Conservation (phyloP, 2,113 vertebrate genomes). For the Heterochromis multidens region DNA sequence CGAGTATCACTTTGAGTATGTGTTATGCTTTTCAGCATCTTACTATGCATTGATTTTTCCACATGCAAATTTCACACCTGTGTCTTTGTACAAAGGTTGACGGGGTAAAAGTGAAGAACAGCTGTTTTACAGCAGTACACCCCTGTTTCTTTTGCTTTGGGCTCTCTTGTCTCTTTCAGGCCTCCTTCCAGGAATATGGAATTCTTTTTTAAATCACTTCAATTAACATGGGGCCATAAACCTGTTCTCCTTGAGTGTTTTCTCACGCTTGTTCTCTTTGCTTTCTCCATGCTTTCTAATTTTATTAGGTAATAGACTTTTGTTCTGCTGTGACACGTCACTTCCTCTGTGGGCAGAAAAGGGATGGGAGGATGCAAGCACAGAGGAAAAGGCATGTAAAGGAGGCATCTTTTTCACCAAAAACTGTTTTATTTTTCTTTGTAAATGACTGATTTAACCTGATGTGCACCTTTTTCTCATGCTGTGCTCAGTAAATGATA, state of each 20-base stretch:
- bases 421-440: neutral
- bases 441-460: neutral
- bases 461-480: neutral
- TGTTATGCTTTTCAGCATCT: neutral
- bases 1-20: neutral
- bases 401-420: neutral
- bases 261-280: slow-evolving; percentile 47
- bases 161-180: slow-evolving; percentile 53
- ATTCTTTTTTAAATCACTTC: slow-evolving; percentile 65
- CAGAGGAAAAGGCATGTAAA: slow-evolving; percentile 53
- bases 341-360: slow-evolving; percentile 47
- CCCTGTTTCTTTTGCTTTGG: slow-evolving; percentile 39
- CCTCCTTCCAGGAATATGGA: slow-evolving; percentile 54
- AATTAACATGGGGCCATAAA: slow-evolving; percentile 73
- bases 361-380: slow-evolving; percentile 43
- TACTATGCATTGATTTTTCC: neutral
- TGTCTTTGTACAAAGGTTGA: slow-evolving; percentile 2
- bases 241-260: slow-evolving; percentile 41
- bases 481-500: neutral
- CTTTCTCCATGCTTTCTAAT: slow-evolving; percentile 54
- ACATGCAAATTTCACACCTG: neutral
- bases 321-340: slow-evolving; percentile 55
- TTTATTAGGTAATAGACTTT: slow-evolving; percentile 68
- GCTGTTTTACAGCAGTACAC: slow-evolving; percentile 67
- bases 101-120: slow-evolving; percentile 58